phyloP scores from a whole-genome alignment of 2,888 invertebrate genomes.

The Lottia scabra region DNA sequence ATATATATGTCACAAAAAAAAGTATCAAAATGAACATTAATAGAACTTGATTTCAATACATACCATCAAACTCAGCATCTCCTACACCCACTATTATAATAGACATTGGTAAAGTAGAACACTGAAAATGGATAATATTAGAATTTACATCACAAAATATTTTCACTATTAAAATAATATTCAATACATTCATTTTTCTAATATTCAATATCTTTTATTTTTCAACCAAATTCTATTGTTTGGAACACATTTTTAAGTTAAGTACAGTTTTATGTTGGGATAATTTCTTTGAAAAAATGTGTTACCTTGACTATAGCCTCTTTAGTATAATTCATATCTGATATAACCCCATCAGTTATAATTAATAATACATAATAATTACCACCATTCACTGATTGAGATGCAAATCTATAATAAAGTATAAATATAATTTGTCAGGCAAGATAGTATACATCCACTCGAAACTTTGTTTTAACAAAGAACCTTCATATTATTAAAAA shows the following conservation, averaged over 20 bases:
- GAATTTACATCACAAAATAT: too few relatives aligned
- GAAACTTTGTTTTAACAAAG: too few relatives aligned
- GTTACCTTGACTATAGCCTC: conserved; percentile 64
- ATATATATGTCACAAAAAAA: too few relatives aligned
- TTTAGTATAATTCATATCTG: conserved; percentile 72
- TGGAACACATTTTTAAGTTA: too few relatives aligned
- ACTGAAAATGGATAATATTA: conserved; percentile 62
- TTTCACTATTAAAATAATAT: too few relatives aligned
- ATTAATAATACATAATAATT: conserved; percentile 75
- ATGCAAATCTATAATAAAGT: conserved; percentile 68
- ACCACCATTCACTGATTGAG: conserved; percentile 70
- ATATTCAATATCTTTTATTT: too few relatives aligned
- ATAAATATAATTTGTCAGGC: too few relatives aligned
- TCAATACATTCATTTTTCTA: too few relatives aligned
- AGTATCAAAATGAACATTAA: too few relatives aligned
- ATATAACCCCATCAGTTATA: conserved; percentile 76
- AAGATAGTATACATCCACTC: too few relatives aligned
- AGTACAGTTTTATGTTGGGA: neutral
- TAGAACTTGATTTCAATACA: conserved; percentile 9
- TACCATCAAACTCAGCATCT: conserved; percentile 67
- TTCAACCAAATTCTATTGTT: too few relatives aligned
- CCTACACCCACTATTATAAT: conserved; percentile 69
- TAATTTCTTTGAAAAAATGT: neutral
- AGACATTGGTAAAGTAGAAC: conserved; percentile 65
- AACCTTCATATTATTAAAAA: too few relatives aligned